These are phyloP conservation scores for Apodemia hepburni DNA, from an alignment of 2,888 invertebrate species.

Conservation along the genomic window DNA sequence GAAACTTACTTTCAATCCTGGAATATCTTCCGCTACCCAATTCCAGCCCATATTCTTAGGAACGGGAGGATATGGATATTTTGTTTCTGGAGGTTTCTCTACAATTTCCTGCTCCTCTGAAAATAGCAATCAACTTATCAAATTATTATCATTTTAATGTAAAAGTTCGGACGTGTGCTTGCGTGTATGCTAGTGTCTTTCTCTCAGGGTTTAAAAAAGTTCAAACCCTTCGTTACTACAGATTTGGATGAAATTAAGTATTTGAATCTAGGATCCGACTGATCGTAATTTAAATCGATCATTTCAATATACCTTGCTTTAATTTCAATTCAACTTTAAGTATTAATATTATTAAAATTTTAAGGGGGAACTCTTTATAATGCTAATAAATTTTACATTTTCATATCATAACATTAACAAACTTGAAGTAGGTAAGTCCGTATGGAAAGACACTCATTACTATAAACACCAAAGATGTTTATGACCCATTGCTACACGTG, in stretches of 20 bases:
- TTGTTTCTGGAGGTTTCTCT: slow-evolving; percentile 43
- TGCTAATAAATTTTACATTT: too few species aligned
- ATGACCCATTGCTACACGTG: too few species aligned
- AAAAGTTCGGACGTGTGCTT: neutral
- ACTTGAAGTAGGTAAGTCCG: too few species aligned
- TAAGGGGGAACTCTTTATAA: neutral
- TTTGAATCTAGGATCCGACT: too few species aligned
- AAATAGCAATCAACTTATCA: neutral
- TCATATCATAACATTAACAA: too few species aligned
- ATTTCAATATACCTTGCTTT: too few species aligned
- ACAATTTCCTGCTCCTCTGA: slow-evolving; percentile 35
- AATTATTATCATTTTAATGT: neutral
- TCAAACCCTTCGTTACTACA: neutral
- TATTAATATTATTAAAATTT: too few species aligned
- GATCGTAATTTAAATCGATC: too few species aligned
- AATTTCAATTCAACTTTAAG: too few species aligned
- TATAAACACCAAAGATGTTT: too few species aligned
- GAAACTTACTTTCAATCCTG: slow-evolving; percentile 61
- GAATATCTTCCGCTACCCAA: slow-evolving; percentile 67
- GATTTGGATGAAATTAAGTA: too few species aligned
- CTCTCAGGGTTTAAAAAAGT: neutral
- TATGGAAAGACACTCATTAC: too few species aligned
- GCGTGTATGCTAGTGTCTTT: neutral
- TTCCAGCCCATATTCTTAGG: slow-evolving; percentile 72
- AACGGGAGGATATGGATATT: slow-evolving; percentile 58